A percentile compares a stretch with the other conserved stretches of the same genome.
phyloP scores from a whole-genome alignment of 92 coral and sea anemone genomes.

The Heliopora coerulea region DNA sequence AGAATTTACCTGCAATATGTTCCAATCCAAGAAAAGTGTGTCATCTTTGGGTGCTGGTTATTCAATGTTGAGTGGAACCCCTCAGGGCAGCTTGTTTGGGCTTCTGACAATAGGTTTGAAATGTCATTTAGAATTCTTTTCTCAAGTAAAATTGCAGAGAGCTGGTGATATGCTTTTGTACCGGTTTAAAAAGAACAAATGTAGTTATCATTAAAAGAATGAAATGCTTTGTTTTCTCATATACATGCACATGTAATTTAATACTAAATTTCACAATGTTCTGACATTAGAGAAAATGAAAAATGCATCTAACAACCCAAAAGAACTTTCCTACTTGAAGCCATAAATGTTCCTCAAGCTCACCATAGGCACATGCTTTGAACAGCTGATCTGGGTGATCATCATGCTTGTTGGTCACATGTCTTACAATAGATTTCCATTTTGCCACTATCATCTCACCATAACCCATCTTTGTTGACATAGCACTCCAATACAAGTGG shows the following conservation, averaged over 20 bases:
- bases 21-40: constrained; percentile 30
- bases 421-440: constrained; percentile 32
- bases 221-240: neutral
- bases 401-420: constrained; percentile 30
- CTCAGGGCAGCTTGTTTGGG: constrained; percentile 51
- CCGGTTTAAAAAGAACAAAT: constrained; percentile 15
- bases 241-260: neutral
- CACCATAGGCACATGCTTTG: constrained; percentile 31
- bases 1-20: constrained; percentile 28
- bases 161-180: constrained; percentile 42
- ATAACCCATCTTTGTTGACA: constrained; percentile 35
- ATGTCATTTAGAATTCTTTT: constrained; percentile 40
- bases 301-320: neutral
- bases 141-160: constrained; percentile 30
- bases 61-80: constrained; percentile 49
- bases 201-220: neutral
- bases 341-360: constrained; percentile 42
- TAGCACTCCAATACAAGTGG: constrained; percentile 39
- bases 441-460: no score
- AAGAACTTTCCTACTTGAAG: constrained; percentile 29
- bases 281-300: neutral
- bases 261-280: no score
- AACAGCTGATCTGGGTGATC: constrained; percentile 29
- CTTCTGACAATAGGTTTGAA: constrained; percentile 32
- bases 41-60: constrained; percentile 46